Evolutionary conservation across 2,113 vertebrate genomes (phyloP).

Genomic region (Archilochus colubris): DNA sequence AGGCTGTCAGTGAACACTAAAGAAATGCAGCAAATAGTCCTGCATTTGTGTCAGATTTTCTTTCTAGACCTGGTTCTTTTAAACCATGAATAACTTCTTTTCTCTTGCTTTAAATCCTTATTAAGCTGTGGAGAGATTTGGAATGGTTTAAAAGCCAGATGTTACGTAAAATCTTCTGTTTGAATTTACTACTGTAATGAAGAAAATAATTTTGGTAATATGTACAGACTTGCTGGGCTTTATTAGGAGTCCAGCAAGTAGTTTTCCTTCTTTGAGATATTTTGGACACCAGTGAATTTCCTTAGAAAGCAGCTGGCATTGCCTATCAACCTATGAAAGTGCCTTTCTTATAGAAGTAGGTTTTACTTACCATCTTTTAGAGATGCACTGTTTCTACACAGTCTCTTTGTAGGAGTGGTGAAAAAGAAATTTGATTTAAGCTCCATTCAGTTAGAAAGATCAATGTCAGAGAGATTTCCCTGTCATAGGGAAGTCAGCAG

Average conservation of each 20-base stretch:
- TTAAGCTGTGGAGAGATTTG: background rate
- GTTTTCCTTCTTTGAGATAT: background rate
- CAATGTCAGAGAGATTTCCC: background rate
- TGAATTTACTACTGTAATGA: background rate
- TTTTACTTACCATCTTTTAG: background rate
- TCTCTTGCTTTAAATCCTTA: background rate
- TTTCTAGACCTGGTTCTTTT: background rate
- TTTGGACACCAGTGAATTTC: background rate
- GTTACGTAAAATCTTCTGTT: background rate
- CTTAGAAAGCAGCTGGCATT: background rate
- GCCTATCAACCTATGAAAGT: background rate
- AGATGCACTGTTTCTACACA: background rate
- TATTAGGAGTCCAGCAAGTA: background rate
- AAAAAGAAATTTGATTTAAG: background rate
- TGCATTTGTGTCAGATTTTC: slow-evolving; percentile 6
- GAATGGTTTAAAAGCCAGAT: background rate
- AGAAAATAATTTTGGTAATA: background rate
- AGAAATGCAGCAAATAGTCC: background rate
- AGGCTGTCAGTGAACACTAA: background rate
- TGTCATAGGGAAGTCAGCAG: background rate
- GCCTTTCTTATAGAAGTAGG: background rate
- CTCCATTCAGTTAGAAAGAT: background rate
- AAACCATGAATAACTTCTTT: background rate
- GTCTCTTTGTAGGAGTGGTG: background rate
- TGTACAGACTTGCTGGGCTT: background rate